Evolutionary conservation across 2,113 vertebrate genomes (phyloP), one percentile per base, ranked within the genome.

Genomic region (Anolis sagrei): DNA sequence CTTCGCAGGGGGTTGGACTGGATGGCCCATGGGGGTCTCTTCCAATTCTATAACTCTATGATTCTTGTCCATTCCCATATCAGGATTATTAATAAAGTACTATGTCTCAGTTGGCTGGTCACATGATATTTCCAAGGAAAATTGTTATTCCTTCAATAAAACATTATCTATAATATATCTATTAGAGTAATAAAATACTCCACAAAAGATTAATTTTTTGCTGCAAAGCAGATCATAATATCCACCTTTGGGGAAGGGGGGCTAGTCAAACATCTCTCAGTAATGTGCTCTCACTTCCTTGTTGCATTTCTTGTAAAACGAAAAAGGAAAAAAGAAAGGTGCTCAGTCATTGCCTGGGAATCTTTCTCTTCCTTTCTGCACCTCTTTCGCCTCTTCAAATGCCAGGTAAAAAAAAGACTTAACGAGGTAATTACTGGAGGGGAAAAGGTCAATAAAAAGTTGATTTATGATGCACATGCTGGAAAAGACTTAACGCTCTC

Each of bases 341-440:
- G 27, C 10, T 8, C 69, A 89, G 78, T 69, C 68, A 79, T 6
- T 48, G 80, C 61, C 14, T 34, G 18, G 7, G 29, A 79, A 29
- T 73, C 27, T 87, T 87, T 39, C 68, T 23, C 61, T 29, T 6
- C 34, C 54, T 81, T 36, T n/a, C 86, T 81, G n/a, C 49, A 78
- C 76, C 85, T 49, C 79, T 39, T 25, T 44, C 39, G 2, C 72
- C 85, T 83, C 76, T 51, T 80, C n/a, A 86, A 83, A 79, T 73
- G 54, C 76, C 49, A 14, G 51, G 51, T 84, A 79, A 81, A 32
- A 61, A n/a, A 81, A 79, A 70, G 70, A 21, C 48, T 90, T 85
- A 69, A 70, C 66, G 44, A 88, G 48, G 21, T 32, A 79, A 83
- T 74, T 66, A 74, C 72, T 39, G 88, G 58, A 73, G 92, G 85